A percentile compares a stretch with the other conserved stretches of the same genome.
Evolutionary conservation across 2,113 vertebrate species (phyloP).

Genomic region (Pterophyllum scalare): DNA sequence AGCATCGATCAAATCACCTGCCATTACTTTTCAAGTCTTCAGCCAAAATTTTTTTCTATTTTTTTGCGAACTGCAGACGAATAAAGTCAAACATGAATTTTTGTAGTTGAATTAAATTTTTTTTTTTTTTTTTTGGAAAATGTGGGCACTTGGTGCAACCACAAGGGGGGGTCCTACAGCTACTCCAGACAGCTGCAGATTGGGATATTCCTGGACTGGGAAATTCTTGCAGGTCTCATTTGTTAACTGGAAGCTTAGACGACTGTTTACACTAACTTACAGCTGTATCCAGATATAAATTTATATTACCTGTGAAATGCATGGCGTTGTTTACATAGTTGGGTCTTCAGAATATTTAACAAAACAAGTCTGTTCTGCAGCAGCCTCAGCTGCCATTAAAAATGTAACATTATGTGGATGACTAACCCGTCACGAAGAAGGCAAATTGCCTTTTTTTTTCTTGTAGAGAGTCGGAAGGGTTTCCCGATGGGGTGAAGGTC

Average conservation of each 20-base stretch:
- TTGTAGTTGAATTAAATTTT: background rate
- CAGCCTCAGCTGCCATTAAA: background rate
- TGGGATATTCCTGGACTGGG: background rate
- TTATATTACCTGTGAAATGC: background rate
- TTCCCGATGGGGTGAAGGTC: conserved; percentile 9
- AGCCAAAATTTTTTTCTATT: background rate
- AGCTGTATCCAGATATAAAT: background rate
- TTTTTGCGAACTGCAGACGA: conserved; percentile 42
- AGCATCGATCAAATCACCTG: conserved; percentile 52
- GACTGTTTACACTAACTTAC: background rate
- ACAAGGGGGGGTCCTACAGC: conserved; percentile 56
- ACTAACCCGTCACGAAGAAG: background rate
- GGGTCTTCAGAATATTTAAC: background rate
- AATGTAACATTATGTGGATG: background rate
- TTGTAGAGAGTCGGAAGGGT: conserved; percentile 1
- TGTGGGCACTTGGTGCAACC: background rate
- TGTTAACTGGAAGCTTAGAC: background rate
- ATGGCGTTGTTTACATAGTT: background rate
- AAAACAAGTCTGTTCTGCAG: background rate
- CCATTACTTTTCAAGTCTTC: background rate
- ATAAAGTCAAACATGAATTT: conserved; percentile 51
- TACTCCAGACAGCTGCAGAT: background rate
- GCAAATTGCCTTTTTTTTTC: background rate
- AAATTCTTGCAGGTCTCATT: background rate
- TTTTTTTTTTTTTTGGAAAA: background rate